Percentiles rank a stretch among this genome's conserved stretches.
phyloP scores from a whole-genome alignment of 2,888 invertebrate genomes.

The Andrena chrysosceles region DNA sequence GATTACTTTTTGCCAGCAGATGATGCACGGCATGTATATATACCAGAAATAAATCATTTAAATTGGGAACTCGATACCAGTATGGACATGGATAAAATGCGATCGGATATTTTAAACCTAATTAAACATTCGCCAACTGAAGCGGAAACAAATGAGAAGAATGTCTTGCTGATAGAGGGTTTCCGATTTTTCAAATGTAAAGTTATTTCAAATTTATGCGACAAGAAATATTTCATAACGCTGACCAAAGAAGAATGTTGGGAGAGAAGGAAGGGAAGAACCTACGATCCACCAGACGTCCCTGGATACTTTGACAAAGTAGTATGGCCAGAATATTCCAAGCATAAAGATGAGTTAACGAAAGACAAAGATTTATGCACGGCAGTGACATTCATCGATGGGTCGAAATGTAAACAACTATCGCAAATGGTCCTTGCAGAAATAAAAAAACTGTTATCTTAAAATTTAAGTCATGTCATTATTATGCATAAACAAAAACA shows the following conservation, averaged over 20 bases:
- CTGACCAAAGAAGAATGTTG: slow-evolving; percentile 89
- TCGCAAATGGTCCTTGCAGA: slow-evolving; percentile 72
- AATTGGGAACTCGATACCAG: slow-evolving; percentile 92
- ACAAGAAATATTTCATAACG: slow-evolving; percentile 91
- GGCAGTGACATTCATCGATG: slow-evolving; percentile 77
- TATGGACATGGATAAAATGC: slow-evolving; percentile 91
- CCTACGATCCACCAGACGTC: slow-evolving; percentile 95
- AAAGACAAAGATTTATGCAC: slow-evolving; percentile 69
- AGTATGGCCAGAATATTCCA: slow-evolving; percentile 96
- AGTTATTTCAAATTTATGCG: slow-evolving; percentile 89
- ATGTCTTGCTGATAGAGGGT: slow-evolving; percentile 91
- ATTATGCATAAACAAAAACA: slow-evolving; percentile 16
- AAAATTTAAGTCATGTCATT: slow-evolving; percentile 27
- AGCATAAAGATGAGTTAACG: slow-evolving; percentile 86
- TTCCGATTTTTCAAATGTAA: slow-evolving; percentile 91
- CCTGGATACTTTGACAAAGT: slow-evolving; percentile 94
- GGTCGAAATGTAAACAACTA: slow-evolving; percentile 68
- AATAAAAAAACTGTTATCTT: slow-evolving; percentile 66
- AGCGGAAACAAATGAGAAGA: slow-evolving; percentile 76
- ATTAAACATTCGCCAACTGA: slow-evolving; percentile 75
- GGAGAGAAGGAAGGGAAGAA: slow-evolving; percentile 87
- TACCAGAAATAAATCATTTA: slow-evolving; percentile 89
- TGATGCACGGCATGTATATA: slow-evolving; percentile 88
- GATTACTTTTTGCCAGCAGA: slow-evolving; percentile 90
- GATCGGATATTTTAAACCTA: slow-evolving; percentile 86